Percentiles rank a stretch among this genome's conserved stretches.
phyloP scores from a whole-genome alignment of 64 coral and sea anemone genomes.

The Montipora sp. region DNA sequence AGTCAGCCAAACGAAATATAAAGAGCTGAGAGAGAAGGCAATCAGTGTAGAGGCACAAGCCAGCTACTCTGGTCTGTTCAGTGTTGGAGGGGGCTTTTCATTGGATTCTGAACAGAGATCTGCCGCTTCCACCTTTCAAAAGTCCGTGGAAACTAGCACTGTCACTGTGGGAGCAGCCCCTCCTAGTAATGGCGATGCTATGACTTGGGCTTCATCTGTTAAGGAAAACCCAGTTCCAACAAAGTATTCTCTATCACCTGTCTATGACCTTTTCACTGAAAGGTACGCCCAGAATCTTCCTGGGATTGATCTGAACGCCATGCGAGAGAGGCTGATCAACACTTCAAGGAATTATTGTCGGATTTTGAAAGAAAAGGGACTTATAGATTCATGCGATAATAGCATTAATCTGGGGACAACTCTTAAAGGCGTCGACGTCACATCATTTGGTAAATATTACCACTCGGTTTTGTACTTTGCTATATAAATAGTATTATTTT shows the following conservation, averaged over 20 bases:
- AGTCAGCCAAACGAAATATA: slow-evolving; percentile 33
- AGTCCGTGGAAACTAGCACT: slow-evolving; percentile 51
- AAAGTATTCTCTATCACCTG: slow-evolving; percentile 1
- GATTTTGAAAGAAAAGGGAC: slow-evolving; percentile 5
- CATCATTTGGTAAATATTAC: background rate
- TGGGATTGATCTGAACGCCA: background rate
- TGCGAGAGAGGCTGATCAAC: slow-evolving; percentile 13
- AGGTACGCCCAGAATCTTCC: slow-evolving; percentile 19
- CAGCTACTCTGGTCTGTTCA: slow-evolving; percentile 43
- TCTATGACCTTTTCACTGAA: slow-evolving; percentile 39
- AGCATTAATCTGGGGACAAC: slow-evolving; percentile 8
- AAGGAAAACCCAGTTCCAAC: slow-evolving; percentile 58
- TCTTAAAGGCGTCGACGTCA: background rate
- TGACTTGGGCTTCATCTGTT: slow-evolving; percentile 54
- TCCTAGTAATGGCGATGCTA: slow-evolving; percentile 58
- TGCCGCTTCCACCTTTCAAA: slow-evolving; percentile 15
- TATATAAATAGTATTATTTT: background rate
- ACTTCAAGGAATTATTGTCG: slow-evolving; percentile 17
- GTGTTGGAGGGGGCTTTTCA: slow-evolving; percentile 33
- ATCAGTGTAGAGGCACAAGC: slow-evolving; percentile 65
- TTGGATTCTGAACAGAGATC: slow-evolving; percentile 40
- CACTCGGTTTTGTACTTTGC: background rate
- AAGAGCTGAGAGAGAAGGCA: background rate
- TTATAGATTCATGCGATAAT: slow-evolving; percentile 21
- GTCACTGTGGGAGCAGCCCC: slow-evolving; percentile 64